Base-by-base conservation (phyloP, 64 coral and sea anemone species). In the Actinia equina region DNA sequence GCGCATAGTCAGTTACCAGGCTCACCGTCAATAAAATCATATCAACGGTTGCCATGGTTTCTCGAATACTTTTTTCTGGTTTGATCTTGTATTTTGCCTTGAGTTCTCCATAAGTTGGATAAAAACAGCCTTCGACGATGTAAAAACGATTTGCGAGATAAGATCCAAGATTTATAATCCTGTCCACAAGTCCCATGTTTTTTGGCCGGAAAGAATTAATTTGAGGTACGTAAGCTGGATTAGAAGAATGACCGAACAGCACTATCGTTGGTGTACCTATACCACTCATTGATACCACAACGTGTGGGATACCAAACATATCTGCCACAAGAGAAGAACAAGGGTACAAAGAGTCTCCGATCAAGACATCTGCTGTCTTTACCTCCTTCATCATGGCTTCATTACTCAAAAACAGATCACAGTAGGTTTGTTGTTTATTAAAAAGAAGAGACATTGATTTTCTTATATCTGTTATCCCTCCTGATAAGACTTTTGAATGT, bases 281-380 rank as follows among this genome's bases (percentile, higher is more conserved):
- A 30, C 41, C 5, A 14, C 42, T 46, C 89, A 62, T 45, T 8
- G 43, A 17, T 25, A 91, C 51, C 6, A 26, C 56, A 58, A 91
- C 84, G 22, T 91, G 89, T 41, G 89, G 83, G 41, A 85, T 25
- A 20, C 44, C 69, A 64, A 91, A 80, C 57, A 77, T 86, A 67
- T 86, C 89, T 78, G 89, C 89, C 8, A 86, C 69, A 30, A 91
- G 67, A 43, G 23, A 30, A 45, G 83, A 85, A 58, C 89, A 91
- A 55, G 52, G 42, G 30, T 86, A 91, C 71, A 91, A 30, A 23
- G 52, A 67, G 64, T 85, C 83, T 7, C 89, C 89, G 44, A 91
- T 91, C 22, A 91, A 14, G 0, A 86, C 30, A 52, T 91, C 89
- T n/a, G 89, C 67, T 20, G 89, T 49, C 46, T 91, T 85, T 20